Evolutionary conservation across 2,797 vertebrate species (phyloP), one percentile per base, ranked within the genome.

Genomic region (Otolemur crassicaudatus): DNA sequence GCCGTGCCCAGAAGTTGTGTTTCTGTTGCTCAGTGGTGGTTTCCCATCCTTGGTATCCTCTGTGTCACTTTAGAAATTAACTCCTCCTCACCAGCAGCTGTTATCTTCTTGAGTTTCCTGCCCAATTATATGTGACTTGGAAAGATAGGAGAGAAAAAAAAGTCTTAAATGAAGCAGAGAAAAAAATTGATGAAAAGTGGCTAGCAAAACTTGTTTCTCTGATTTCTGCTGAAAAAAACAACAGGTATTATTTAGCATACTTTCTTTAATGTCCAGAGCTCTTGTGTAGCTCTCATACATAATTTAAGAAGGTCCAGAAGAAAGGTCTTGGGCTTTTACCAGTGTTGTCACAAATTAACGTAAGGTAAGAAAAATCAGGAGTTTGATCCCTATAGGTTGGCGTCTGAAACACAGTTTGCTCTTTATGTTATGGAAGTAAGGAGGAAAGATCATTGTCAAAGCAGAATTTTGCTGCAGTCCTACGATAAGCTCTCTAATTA

Each of bases 401-500:
- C 79, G 22, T 91, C 94, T 97, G 80, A 94, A 95, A 81, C 31
- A 89, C 80, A 91, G 73, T 96, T 70, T 82, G 63, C 31, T 97
- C 60, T 97, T 97, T 88, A 29, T 91, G 94, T 96, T 95, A 97
- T 58, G 31, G 94, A 95, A 97, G 81, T 89, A 95, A 88, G 69
- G 7, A 88, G 3, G 61, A 96, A 94, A 98, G 98, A 98, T 94
- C 94, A 97, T 95, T 97, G 98, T 98, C 95, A 97, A 97, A 96
- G 94, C 93, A 63, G 85, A 97, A 96, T 97, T 97, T 98, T 98
- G 94, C 98, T 98, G 98, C 92, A 98, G 97, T 70, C 91, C 90
- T 96, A n/a, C 98, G 98, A 98, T 98, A 98, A 98, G 97, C 96
- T 97, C 97, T 97, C 91, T 98, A 97, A 97, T 97, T 96, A 98